Conservation (phyloP, 2,888 invertebrate genomes). For the Zelleria hepariella region DNA sequence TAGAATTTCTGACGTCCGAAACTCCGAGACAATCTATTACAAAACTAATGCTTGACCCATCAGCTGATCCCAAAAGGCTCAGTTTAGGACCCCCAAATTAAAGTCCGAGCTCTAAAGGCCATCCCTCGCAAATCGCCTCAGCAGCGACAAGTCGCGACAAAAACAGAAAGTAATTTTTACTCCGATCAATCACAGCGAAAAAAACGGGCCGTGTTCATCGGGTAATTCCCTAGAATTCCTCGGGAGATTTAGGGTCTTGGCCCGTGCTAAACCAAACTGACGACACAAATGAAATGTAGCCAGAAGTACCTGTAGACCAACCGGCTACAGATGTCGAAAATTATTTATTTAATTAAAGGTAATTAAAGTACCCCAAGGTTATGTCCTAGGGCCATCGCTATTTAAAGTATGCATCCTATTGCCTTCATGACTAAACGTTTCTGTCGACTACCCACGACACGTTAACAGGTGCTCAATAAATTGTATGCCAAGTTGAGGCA, state of each 20-base stretch:
- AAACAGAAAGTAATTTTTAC: conserved; percentile 64
- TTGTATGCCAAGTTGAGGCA: no score
- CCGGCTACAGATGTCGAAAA: background rate
- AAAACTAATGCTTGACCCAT: no score
- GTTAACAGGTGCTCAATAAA: no score
- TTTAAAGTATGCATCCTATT: no score
- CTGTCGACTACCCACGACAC: no score
- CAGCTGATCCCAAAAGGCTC: background rate
- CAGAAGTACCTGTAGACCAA: background rate
- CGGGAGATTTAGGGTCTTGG: conserved; percentile 59
- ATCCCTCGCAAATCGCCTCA: background rate
- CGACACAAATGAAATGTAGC: background rate
- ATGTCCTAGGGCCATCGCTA: no score
- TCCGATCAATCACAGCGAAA: conserved; percentile 64
- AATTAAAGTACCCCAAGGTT: no score
- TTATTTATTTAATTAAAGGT: no score
- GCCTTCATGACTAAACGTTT: no score
- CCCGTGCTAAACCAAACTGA: conserved; percentile 48
- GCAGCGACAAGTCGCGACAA: conserved; percentile 17
- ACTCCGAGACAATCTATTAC: no score
- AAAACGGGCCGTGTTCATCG: conserved; percentile 54
- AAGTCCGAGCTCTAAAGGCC: no score
- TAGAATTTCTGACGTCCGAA: no score
- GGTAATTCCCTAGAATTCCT: conserved; percentile 71
- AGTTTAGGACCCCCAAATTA: background rate